These are phyloP conservation scores for Cathartes aura DNA, from an alignment of 2,113 vertebrate species.

Conservation along the genomic window DNA sequence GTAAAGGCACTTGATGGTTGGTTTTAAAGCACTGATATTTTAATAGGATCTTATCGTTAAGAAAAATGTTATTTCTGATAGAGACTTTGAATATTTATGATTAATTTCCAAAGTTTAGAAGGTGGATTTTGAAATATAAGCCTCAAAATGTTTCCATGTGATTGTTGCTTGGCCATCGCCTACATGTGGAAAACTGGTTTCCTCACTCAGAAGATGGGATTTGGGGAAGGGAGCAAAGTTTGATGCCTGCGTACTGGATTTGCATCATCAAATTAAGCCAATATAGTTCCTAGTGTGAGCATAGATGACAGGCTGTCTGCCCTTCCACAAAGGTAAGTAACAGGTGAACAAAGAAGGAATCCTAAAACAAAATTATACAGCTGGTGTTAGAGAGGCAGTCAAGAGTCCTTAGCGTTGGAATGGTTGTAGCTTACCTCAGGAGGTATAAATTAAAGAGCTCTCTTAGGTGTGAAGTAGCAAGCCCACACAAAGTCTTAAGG, in stretches of 20 bases:
- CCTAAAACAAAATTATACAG: neutral
- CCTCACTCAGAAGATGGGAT: neutral
- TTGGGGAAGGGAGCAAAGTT: neutral
- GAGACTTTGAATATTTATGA: neutral
- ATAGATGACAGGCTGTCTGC: neutral
- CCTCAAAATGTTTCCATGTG: neutral
- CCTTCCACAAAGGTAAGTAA: neutral
- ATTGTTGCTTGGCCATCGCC: neutral
- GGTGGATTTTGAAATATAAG: neutral
- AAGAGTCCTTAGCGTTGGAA: neutral
- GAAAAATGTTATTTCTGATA: neutral
- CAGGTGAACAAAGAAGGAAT: neutral
- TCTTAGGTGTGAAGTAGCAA: neutral
- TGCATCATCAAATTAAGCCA: neutral
- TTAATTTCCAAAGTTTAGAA: neutral
- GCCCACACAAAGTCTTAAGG: neutral
- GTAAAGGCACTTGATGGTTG: neutral
- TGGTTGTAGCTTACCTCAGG: neutral
- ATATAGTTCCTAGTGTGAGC: neutral
- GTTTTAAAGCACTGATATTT: neutral
- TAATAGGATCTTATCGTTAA: neutral
- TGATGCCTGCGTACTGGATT: neutral
- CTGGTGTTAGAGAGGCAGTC: neutral
- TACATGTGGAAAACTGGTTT: neutral
- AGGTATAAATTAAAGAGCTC: slow-evolving; percentile 7